Conservation (phyloP, 2,888 invertebrate species). For the Yponomeuta sedellus region DNA sequence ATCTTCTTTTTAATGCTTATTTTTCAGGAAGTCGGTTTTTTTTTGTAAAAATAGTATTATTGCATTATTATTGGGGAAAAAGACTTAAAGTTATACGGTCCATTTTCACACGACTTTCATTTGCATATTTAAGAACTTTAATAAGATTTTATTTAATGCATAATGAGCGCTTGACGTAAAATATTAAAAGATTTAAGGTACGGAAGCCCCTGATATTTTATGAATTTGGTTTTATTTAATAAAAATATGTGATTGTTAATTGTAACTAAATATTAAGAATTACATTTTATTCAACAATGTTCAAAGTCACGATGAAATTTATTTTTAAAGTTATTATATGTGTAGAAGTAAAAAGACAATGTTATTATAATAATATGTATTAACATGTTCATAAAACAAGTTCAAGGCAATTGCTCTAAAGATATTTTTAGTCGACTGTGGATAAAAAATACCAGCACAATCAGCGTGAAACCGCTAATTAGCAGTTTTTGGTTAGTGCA, state of each 20-base stretch:
- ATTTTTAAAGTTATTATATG: constrained; percentile 11
- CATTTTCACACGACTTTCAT: background rate
- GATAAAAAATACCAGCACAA: too few relatives aligned
- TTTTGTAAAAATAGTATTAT: background rate
- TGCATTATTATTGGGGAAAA: background rate
- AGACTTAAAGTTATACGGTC: background rate
- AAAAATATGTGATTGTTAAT: background rate
- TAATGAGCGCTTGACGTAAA: background rate
- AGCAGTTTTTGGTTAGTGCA: too few relatives aligned
- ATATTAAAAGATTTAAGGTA: background rate
- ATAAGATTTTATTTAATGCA: background rate
- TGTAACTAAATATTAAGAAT: background rate
- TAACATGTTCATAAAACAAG: background rate
- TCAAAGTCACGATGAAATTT: constrained; percentile 2
- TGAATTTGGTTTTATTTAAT: background rate
- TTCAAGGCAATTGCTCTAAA: background rate
- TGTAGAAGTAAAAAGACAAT: constrained; percentile 9
- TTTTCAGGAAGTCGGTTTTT: too few relatives aligned
- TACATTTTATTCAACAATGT: constrained; percentile 9
- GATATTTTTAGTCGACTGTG: background rate
- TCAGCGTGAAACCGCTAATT: too few relatives aligned
- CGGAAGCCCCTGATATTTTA: background rate
- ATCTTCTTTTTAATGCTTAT: too few relatives aligned
- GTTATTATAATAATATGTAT: constrained; percentile 4
- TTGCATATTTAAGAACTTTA: background rate